phyloP scores from a whole-genome alignment of 2,888 invertebrate genomes.

The Syrphus vitripennis region DNA sequence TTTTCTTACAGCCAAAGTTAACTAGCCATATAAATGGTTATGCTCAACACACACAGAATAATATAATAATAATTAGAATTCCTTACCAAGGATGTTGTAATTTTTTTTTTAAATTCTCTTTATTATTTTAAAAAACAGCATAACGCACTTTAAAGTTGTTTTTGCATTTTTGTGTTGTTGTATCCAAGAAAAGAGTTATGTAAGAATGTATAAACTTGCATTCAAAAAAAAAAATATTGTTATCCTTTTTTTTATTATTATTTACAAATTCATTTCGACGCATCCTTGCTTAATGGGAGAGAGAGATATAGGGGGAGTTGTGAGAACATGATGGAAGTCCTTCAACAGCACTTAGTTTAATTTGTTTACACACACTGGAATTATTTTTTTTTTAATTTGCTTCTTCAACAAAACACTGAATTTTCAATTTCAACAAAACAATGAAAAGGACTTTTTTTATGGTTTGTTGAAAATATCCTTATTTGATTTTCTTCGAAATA shows the following conservation, averaged over 20 bases:
- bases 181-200: slow-evolving; percentile 45
- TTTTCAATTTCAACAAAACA: slow-evolving; percentile 18
- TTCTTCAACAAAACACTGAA: slow-evolving; percentile 8
- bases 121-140: not conserved
- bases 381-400: not conserved
- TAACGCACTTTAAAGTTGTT: not conserved
- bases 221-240: not conserved
- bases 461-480: not conserved
- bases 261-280: not conserved
- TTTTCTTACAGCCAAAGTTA: not conserved
- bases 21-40: slow-evolving; percentile 8
- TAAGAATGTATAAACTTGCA: slow-evolving; percentile 46
- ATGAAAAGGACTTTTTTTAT: not conserved
- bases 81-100: slow-evolving; percentile 4
- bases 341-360: slow-evolving; percentile 28
- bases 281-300: not conserved
- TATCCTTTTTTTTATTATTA: not conserved
- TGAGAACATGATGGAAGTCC: not conserved
- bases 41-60: slow-evolving; percentile 35
- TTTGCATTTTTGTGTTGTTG: not conserved
- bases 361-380: slow-evolving; percentile 51
- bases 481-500: slow-evolving; percentile 9
- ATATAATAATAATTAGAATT: not conserved
- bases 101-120: no score
- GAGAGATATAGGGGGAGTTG: not conserved